These are phyloP conservation scores for Lonchura striata DNA, from an alignment of 2,113 vertebrate species.

Conservation along the genomic window DNA sequence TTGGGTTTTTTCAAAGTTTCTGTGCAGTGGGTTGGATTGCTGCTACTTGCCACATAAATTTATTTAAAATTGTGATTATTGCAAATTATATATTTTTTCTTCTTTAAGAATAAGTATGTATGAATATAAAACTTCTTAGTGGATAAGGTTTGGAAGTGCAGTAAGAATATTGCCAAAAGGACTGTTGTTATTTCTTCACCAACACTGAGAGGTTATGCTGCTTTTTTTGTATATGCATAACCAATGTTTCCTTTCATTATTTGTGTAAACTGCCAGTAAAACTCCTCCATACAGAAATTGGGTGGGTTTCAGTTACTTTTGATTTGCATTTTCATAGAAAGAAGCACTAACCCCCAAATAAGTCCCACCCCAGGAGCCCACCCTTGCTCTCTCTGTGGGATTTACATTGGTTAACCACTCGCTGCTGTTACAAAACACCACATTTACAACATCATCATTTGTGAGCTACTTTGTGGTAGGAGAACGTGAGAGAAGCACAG, in stretches of 20 bases:
- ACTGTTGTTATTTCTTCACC: neutral
- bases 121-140: neutral
- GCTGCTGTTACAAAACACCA: constrained; percentile 58
- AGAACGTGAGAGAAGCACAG: constrained; percentile 8
- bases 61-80: neutral
- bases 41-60: neutral
- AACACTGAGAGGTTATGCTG: neutral
- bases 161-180: neutral
- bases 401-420: constrained; percentile 76
- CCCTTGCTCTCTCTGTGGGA: constrained; percentile 73
- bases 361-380: constrained; percentile 61
- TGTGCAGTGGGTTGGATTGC: neutral
- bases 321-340: constrained; percentile 66
- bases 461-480: constrained; percentile 60
- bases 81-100: neutral
- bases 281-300: neutral
- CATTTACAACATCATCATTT: constrained; percentile 31
- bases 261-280: constrained; percentile 28
- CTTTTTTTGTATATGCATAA: neutral
- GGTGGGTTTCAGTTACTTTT: constrained; percentile 66
- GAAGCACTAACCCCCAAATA: neutral
- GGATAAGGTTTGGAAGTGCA: neutral
- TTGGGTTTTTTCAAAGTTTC: neutral
- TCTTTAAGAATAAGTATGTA: neutral
- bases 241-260: neutral